These are phyloP conservation scores for Mus spicilegus DNA, from an alignment of 2,113 vertebrate genomes.

Conservation along the genomic window DNA sequence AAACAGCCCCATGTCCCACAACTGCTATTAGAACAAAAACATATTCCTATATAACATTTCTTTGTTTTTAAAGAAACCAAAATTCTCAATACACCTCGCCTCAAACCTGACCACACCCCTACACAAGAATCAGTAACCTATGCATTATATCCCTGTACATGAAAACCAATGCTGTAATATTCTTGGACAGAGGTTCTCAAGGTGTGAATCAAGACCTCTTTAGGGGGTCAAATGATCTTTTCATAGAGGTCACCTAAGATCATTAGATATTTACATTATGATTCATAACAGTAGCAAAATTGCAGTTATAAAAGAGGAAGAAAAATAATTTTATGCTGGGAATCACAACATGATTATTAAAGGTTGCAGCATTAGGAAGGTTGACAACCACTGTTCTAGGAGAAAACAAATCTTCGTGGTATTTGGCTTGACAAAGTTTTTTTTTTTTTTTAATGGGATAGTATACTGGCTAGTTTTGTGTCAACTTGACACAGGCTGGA, in stretches of 20 bases:
- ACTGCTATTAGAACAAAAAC: too few relatives aligned
- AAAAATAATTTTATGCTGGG: not conserved
- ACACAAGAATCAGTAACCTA: not conserved
- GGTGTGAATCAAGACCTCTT: not conserved
- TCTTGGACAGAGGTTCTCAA: not conserved
- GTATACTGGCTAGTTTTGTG: too few relatives aligned
- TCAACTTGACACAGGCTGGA: not conserved
- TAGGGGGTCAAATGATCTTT: not conserved
- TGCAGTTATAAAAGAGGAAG: not conserved
- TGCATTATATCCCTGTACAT: not conserved
- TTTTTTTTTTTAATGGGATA: not conserved
- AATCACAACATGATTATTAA: not conserved
- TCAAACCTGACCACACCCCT: not conserved
- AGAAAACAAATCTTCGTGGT: not conserved
- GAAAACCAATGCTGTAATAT: not conserved
- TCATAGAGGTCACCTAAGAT: not conserved
- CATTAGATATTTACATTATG: not conserved
- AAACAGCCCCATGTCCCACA: too few relatives aligned
- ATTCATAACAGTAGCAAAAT: not conserved
- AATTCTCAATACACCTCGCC: too few relatives aligned
- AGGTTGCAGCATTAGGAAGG: not conserved
- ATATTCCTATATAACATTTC: too few relatives aligned
- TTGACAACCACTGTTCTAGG: not conserved
- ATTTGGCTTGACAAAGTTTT: not conserved
- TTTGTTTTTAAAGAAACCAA: too few relatives aligned